Evolutionary conservation across 2,888 invertebrate species (phyloP).

Genomic region (Trypoxylon attenuatum): DNA sequence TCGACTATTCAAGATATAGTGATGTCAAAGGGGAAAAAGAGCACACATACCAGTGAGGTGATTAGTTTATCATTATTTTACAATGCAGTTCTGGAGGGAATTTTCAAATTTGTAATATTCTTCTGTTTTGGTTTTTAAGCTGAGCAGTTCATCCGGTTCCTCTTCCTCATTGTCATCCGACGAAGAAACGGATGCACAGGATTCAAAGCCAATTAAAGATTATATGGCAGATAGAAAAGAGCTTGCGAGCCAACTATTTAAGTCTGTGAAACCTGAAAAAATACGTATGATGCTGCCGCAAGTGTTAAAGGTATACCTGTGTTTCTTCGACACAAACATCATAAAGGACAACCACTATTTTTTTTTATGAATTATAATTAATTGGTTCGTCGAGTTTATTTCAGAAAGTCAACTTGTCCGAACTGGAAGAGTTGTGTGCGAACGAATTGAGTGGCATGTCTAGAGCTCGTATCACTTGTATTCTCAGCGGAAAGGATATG

Average conservation of each 20-base stretch:
- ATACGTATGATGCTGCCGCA: conserved; percentile 72
- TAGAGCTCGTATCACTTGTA: conserved; percentile 64
- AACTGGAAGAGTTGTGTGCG: conserved; percentile 69
- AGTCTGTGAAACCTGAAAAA: conserved; percentile 70
- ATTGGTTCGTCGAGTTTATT: too few relatives aligned
- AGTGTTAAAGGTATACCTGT: conserved; percentile 62
- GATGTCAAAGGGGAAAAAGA: conserved; percentile 41
- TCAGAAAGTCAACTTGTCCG: conserved; percentile 67
- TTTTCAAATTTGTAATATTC: background rate
- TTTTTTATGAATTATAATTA: background rate
- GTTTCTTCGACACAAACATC: too few relatives aligned
- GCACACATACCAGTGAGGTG: conserved; percentile 36
- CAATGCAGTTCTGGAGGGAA: background rate
- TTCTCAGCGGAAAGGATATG: conserved; percentile 69
- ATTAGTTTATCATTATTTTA: background rate
- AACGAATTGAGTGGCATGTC: conserved; percentile 72
- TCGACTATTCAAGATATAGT: too few relatives aligned
- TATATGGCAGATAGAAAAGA: conserved; percentile 66
- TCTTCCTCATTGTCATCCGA: conserved; percentile 70
- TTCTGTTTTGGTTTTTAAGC: conserved; percentile 45
- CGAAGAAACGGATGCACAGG: conserved; percentile 64
- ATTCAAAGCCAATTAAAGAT: conserved; percentile 70
- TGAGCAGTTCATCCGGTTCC: conserved; percentile 70
- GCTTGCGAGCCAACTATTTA: conserved; percentile 69
- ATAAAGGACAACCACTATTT: background rate